Evolutionary conservation across 2,113 vertebrate species (phyloP).

Genomic region (Passer domesticus): DNA sequence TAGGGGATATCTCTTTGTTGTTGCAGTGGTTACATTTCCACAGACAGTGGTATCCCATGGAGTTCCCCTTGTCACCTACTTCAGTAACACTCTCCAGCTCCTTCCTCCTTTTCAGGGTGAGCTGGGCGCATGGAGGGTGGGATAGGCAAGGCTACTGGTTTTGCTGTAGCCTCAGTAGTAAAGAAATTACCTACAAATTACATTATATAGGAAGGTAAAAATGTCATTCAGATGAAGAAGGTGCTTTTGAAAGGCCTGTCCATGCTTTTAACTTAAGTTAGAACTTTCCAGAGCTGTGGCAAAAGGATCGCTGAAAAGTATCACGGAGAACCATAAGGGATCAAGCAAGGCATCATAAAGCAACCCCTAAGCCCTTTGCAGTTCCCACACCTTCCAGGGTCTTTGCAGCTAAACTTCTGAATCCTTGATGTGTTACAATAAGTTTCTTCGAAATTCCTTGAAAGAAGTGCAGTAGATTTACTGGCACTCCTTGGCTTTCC

Average conservation of each 20-base stretch:
- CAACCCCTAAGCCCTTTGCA: neutral
- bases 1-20: neutral
- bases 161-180: neutral
- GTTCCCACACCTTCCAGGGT: neutral
- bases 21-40: neutral
- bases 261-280: neutral
- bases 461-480: neutral
- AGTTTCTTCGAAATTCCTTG: neutral
- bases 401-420: neutral
- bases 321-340: accelerated
- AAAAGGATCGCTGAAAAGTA: neutral
- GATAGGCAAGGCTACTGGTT: neutral
- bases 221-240: neutral
- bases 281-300: neutral
- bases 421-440: neutral
- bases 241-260: neutral
- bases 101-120: neutral
- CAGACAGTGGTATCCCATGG: neutral
- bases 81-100: neutral
- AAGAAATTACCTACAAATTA: neutral
- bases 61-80: neutral
- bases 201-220: neutral
- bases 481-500: neutral
- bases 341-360: neutral
- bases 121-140: neutral